Percentiles rank a stretch among this genome's conserved stretches.
Evolutionary conservation across 2,113 vertebrate genomes (phyloP).

Genomic region (Aldabrachelys gigantea): DNA sequence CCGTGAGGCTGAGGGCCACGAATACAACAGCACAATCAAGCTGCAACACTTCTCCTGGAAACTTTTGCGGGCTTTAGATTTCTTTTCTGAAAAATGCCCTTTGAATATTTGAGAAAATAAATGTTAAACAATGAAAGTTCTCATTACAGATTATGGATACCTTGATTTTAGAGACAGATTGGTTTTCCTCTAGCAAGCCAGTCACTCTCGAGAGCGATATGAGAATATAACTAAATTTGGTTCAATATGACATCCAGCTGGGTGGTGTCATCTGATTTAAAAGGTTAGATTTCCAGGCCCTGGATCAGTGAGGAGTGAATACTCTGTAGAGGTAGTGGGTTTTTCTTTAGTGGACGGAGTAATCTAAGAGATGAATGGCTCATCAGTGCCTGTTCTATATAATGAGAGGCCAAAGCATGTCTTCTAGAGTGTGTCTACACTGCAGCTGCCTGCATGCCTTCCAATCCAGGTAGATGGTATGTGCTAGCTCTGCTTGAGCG

Average conservation of each 20-base stretch:
- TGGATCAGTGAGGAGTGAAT: fast-evolving
- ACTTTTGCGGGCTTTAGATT: fast-evolving
- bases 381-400: neutral
- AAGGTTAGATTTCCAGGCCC: neutral
- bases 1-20: neutral
- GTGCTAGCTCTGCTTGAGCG: too few species aligned
- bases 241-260: neutral
- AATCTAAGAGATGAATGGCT: neutral
- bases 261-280: neutral
- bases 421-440: neutral
- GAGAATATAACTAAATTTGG: neutral
- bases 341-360: neutral
- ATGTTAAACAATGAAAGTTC: neutral
- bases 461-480: too few species aligned
- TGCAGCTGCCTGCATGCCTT: too few species aligned
- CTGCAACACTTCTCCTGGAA: neutral
- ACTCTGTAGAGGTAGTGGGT: neutral
- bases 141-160: neutral
- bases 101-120: neutral
- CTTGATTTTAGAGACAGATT: neutral
- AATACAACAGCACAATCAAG: neutral
- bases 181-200: neutral
- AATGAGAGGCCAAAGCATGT: neutral
- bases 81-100: neutral
- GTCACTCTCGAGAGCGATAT: neutral